Evolutionary conservation across 1,140 invertebrate species (phyloP).

Genomic region (Drosophila eugracilis): DNA sequence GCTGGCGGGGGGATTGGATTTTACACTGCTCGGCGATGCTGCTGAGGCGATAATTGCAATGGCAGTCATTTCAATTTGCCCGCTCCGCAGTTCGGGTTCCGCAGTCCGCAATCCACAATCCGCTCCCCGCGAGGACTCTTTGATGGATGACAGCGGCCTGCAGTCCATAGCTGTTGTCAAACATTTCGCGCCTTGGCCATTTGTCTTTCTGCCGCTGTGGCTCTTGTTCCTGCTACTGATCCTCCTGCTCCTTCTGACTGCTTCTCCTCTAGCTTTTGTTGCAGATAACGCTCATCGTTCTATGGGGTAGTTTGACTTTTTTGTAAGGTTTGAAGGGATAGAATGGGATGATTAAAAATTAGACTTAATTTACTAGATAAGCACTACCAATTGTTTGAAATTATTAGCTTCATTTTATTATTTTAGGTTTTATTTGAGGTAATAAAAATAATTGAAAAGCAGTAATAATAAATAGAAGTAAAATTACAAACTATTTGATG

Average conservation of each 20-base stretch:
- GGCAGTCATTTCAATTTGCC: slow-evolving; percentile 76
- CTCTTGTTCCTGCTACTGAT: background rate
- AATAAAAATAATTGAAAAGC: too few species aligned
- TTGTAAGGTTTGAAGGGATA: background rate
- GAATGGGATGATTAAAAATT: background rate
- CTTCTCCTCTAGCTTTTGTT: slow-evolving; percentile 11
- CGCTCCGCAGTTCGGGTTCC: slow-evolving; percentile 1
- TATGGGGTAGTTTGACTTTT: slow-evolving; percentile 6
- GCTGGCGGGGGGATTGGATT: background rate
- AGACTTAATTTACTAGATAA: background rate
- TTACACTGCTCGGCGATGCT: slow-evolving; percentile 8
- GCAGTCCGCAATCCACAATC: background rate
- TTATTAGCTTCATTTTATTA: too few species aligned
- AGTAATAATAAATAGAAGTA: too few species aligned
- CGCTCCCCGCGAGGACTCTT: slow-evolving; percentile 44
- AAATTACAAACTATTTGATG: too few species aligned
- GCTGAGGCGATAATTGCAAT: slow-evolving; percentile 72
- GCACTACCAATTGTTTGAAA: too few species aligned
- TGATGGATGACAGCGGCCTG: slow-evolving; percentile 63
- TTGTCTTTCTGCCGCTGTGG: slow-evolving; percentile 54
- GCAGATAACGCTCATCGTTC: background rate
- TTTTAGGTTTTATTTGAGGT: too few species aligned
- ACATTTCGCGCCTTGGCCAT: slow-evolving; percentile 77
- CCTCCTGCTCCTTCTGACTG: background rate
- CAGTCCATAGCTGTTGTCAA: slow-evolving; percentile 44